These are phyloP conservation scores for Chlorops oryzae DNA, from an alignment of 1,140 invertebrate genomes.

Conservation along the genomic window DNA sequence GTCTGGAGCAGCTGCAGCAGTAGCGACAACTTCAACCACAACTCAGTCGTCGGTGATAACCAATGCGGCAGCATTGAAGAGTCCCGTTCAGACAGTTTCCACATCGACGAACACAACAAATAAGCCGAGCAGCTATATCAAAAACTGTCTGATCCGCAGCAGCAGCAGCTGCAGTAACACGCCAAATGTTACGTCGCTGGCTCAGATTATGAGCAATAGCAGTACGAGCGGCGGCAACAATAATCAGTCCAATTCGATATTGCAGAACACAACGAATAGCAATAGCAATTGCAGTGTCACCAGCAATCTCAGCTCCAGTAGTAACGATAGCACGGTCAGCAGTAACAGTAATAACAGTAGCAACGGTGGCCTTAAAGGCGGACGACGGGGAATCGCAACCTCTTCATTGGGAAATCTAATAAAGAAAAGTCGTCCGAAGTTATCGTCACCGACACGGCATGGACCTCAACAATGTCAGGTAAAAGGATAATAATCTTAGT, in stretches of 20 bases:
- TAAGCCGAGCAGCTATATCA: conserved; percentile 33
- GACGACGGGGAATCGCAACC: background rate
- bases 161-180: conserved; percentile 45
- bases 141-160: conserved; percentile 44
- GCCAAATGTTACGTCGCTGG: conserved; percentile 44
- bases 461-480: conserved; percentile 75
- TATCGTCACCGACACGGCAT: conserved; percentile 70
- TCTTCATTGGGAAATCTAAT: conserved; percentile 26
- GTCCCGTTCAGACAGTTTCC: conserved; percentile 21
- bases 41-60: no score
- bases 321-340: conserved; percentile 19
- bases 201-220: conserved; percentile 41
- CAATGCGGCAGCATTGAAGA: background rate
- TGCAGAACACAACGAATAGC: conserved; percentile 2
- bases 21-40: conserved; percentile 2
- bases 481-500: no score
- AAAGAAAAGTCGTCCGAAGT: conserved; percentile 67
- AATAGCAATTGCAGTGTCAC: conserved; percentile 9
- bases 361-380: conserved; percentile 30
- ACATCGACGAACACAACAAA: conserved; percentile 33
- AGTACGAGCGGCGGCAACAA: background rate
- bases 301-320: conserved; percentile 16
- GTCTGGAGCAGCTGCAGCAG: background rate
- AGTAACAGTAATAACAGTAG: conserved; percentile 19
- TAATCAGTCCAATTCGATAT: background rate